These are phyloP conservation scores for Propithecus perrieri DNA, from an alignment of 2,797 vertebrate genomes.

Conservation along the genomic window DNA sequence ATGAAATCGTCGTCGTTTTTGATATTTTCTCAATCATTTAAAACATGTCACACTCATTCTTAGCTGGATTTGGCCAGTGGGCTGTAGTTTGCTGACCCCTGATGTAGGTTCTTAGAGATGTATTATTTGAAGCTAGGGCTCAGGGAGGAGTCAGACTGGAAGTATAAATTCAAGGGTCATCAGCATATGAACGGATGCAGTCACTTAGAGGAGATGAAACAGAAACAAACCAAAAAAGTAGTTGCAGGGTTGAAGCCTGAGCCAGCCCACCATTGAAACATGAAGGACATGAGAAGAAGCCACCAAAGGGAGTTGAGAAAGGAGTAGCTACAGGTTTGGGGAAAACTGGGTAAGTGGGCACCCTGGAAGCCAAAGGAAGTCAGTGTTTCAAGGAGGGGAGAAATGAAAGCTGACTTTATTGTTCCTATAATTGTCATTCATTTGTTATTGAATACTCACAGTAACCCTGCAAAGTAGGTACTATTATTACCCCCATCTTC, in stretches of 20 bases:
- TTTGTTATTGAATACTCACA: neutral
- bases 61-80: rapidly evolving
- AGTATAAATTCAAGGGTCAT: neutral
- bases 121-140: neutral
- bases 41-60: neutral
- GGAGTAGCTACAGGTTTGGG: neutral
- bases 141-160: neutral
- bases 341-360: neutral
- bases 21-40: neutral
- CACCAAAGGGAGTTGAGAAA: neutral
- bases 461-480: neutral
- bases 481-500: neutral
- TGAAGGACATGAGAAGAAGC: neutral
- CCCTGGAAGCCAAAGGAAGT: neutral
- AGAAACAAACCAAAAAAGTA: neutral
- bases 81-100: neutral
- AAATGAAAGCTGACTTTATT: neutral
- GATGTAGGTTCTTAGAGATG: neutral
- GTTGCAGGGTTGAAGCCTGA: neutral
- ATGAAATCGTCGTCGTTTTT: neutral
- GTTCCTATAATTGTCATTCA: neutral
- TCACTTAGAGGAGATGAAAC: neutral
- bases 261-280: neutral
- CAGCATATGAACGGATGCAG: neutral
- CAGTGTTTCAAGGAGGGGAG: neutral